Base-by-base conservation (phyloP, 1,140 invertebrate genomes). In the Lucilia sericata region DNA sequence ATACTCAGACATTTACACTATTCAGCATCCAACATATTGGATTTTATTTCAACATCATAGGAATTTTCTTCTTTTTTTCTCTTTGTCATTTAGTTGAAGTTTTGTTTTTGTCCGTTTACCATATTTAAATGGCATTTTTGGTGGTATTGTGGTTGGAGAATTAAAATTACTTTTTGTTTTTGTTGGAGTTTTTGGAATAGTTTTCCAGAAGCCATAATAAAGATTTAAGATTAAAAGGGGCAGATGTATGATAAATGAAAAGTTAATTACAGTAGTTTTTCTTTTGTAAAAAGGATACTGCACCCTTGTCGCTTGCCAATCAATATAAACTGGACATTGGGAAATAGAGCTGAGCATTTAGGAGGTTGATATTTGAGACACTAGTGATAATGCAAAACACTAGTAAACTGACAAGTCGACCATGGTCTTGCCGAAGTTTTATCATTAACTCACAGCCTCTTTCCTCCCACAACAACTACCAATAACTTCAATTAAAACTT, bases 91-190 rank as follows among this genome's bases (percentile, higher is more conserved):
- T 5, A 42, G 42, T 42, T 42, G 5, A 42, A 42, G 51, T n/a
- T 55, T 55, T 55, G 51, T 55, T 17, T 55, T 17, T 17, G 17
- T 55, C 14, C 51, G 51, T 55, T 42, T 42, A 42, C 42, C 14
- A 17, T 60, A 21, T 70, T 70, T 70, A 70, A 70, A 70, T 5
- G 65, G 65, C 7, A 70, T 70, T 70, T n/a, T 21, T 70, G 65
- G 65, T 70, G 5, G 19, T 1, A 1, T 70, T 70, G 19, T 70
- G 65, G 65, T 21, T 21, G n/a, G 21, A 21, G 65, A 70, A 70
- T 25, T 70, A 21, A 70, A 70, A 70, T 70, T 21, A 70, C 3
- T 25, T 2, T 55, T 14, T 55, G 5, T 14, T 55, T 4, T 17
- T n/a, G 1, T 55, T 55, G 17, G 12, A 42, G 17, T 55, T 17